Base-by-base conservation (phyloP, 92 coral and sea anemone species). In the Montipora capitata region DNA sequence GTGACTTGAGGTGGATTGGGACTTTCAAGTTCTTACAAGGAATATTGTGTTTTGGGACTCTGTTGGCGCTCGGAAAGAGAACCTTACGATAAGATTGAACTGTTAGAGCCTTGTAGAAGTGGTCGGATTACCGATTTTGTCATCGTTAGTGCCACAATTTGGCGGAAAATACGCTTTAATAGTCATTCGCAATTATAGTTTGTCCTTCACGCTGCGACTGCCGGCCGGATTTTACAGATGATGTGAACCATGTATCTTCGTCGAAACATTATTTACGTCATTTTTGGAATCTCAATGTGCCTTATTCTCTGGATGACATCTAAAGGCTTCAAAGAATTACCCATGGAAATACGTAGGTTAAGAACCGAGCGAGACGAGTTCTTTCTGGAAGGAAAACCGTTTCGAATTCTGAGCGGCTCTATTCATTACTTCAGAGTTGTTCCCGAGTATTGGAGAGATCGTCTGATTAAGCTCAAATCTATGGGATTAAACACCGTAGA, bases 401-500 rank as follows among this genome's bases (percentile, higher is more conserved):
- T 94, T 87, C 88, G 93, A 39, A 94, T 96, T n/a, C 76, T 96
- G n/a, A 94, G 99, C 49, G 97, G 99, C 4, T 83, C 97, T 13
- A 77, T 93, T 57, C 98, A 96, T 59, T 96, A 96, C 72, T 96
- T 94, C 76, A 79, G 96, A 73, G 92, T 96, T 51, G 96, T 93
- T 7, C 95, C 95, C 2, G 93, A 92, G 35, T 94, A 96, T 72
- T 96, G 98, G 98, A 79, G 78, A 66, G 98, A 96, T 70, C 85
- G 98, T 42, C 91, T 96, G 17, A 78, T 82, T 2, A 96, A 96
- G 71, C 89, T 96, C 15, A 91, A 94, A 74, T 95, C 95, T 3
- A 88, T 96, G 96, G 98, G 98, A 52, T 78, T 96, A 13, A 96
- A 96, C 66, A 96, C 98, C 3, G 98, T 96, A 0, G 94, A 94